Conservation (phyloP, 2,888 invertebrate genomes). For the Globia sparganii region DNA sequence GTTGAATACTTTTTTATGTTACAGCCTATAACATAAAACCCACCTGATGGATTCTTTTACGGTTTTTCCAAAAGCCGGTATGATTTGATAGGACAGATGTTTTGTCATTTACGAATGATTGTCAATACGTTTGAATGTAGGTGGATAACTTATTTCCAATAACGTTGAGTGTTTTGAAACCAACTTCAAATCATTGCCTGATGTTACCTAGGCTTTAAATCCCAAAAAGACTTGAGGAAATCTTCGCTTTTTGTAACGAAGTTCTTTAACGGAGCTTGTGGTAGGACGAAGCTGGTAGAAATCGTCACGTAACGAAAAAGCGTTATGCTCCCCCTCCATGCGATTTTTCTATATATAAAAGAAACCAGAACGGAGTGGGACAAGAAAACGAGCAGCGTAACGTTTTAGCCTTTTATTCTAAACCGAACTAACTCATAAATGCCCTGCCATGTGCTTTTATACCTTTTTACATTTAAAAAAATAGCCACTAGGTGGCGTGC, state of each 20-base stretch:
- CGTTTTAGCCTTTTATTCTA: no score
- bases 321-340: neutral
- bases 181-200: neutral
- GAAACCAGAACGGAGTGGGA: no score
- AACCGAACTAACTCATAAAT: no score
- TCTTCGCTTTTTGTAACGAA: neutral
- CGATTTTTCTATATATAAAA: no score
- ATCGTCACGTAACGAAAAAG: neutral
- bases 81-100: constrained; percentile 51
- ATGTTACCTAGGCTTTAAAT: neutral
- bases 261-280: neutral
- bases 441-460: no score
- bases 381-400: no score
- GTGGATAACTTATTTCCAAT: neutral
- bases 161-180: neutral
- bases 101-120: constrained; percentile 31
- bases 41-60: constrained; percentile 60
- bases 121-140: constrained; percentile 2
- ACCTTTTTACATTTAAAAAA: no score
- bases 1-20: constrained; percentile 56
- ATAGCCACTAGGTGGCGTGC: no score
- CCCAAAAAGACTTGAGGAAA: neutral
- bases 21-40: constrained; percentile 55
- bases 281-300: neutral
- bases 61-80: constrained; percentile 40